These are phyloP conservation scores for Chirona hameri DNA, from an alignment of 2,888 invertebrate species.

Conservation along the genomic window DNA sequence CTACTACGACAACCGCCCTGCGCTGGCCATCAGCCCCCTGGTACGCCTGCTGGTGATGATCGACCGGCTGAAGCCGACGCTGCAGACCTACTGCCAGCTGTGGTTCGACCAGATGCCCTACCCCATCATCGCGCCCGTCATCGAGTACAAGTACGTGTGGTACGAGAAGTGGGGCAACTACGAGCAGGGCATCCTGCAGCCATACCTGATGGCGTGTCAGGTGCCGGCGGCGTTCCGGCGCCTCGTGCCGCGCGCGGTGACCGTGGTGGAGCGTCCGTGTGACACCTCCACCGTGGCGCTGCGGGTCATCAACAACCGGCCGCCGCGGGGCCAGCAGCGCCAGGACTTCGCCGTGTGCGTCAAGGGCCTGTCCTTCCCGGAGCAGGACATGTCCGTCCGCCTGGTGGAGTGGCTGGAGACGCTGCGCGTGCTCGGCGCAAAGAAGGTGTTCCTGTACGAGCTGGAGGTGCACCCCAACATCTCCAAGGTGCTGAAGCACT, in stretches of 20 bases:
- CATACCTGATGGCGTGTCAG: constrained; percentile 83
- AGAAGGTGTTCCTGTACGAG: constrained; percentile 87
- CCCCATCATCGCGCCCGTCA: constrained; percentile 66
- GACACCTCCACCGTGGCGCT: constrained; percentile 81
- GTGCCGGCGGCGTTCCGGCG: constrained; percentile 60
- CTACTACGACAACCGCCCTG: constrained; percentile 75
- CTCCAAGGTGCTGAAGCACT: constrained; percentile 66
- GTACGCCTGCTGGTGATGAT: constrained; percentile 84
- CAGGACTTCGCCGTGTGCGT: constrained; percentile 88
- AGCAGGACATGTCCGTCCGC: constrained; percentile 83
- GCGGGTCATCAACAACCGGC: constrained; percentile 73
- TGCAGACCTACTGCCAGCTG: constrained; percentile 78
- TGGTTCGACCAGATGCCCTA: constrained; percentile 83
- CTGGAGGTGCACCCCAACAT: constrained; percentile 83
- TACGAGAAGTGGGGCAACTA: constrained; percentile 92
- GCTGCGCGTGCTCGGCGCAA: constrained; percentile 77
- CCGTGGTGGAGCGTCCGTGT: constrained; percentile 77
- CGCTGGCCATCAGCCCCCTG: constrained; percentile 67
- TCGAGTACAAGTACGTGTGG: constrained; percentile 93
- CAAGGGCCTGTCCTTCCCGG: constrained; percentile 86
- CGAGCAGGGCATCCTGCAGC: constrained; percentile 83
- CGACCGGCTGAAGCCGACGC: constrained; percentile 78
- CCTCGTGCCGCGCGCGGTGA: constrained; percentile 76
- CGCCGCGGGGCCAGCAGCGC: constrained; percentile 54
- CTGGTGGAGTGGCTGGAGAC: constrained; percentile 93